Base-by-base conservation (phyloP, 2,888 invertebrate genomes). In the Hirtodrosophila alboralis region DNA sequence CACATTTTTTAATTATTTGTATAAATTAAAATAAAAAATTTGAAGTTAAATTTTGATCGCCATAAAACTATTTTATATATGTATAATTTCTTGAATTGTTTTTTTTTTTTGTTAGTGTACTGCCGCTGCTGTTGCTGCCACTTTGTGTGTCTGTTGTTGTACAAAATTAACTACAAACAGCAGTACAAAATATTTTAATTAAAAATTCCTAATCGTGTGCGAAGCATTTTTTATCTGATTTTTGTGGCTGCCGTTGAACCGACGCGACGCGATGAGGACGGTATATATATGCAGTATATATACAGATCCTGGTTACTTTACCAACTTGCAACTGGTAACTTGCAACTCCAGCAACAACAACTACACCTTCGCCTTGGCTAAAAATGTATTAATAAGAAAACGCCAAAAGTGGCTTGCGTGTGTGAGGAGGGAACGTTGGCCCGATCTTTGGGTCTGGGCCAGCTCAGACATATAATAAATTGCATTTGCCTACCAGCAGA, bases 171-270 rank as follows among this genome's bases (percentile, higher is more conserved):
- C 85, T 80, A 86, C 86, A 83, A 84, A 87, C 87, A 83, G 85
- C 87, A 88, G 86, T 86, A 88, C 84, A 89, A 89, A 90, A 90
- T 90, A 90, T 90, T 90, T 90, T 90, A 90, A 90, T 90, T 90
- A 90, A 90, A 89, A 89, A 90, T 90, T 90, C 90, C 88, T 90
- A 89, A 90, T 90, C 90, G 90, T 90, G 90, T 90, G 90, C 89
- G 88, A 89, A 89, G 89, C 89, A 87, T 88, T 90, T 88, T 86
- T 89, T 89, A 88, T 88, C 88, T 89, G 89, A 88, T 90, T 89
- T 79, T 70, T 60, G 66, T 53, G 74, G 60, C 59, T 67, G 69
- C 86, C 70, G 56, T 58, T 48, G 49, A 48, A 52, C 12, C 41
- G 27, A 48, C 28, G 26, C 21, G 14, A 16, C 16, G n/a, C n/a